Percentiles rank a stretch among this genome's conserved stretches.
These are phyloP conservation scores for Drosophila bipectinata DNA, from an alignment of 1,140 invertebrate genomes.

Conservation along the genomic window DNA sequence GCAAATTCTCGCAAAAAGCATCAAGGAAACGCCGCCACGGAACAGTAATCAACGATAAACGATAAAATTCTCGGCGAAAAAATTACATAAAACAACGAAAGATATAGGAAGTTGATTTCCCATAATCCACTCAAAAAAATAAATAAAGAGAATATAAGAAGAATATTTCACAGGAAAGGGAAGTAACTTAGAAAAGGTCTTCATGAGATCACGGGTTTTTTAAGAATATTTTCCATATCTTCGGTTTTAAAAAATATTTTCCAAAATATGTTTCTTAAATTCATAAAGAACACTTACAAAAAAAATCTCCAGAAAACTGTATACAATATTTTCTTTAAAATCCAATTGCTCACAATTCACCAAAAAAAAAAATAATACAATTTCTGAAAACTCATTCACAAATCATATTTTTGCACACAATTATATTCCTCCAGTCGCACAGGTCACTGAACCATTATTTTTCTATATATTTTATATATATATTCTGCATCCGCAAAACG, in stretches of 20 bases:
- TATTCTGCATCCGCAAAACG: constrained; percentile 1
- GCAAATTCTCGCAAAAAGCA: constrained; percentile 45
- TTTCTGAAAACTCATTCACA: background rate
- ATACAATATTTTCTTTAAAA: background rate
- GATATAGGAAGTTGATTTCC: constrained; percentile 44
- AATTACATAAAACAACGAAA: constrained; percentile 45
- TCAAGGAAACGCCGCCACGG: constrained; percentile 44
- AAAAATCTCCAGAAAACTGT: background rate
- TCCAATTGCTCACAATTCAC: background rate
- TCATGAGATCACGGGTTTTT: too few relatives aligned
- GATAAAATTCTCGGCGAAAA: constrained; percentile 36
- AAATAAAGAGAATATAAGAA: background rate
- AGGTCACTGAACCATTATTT: constrained; percentile 22
- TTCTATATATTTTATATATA: constrained; percentile 7
- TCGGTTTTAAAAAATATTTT: too few relatives aligned
- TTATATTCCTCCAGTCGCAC: constrained; percentile 23
- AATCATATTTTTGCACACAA: constrained; percentile 17
- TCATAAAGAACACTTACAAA: background rate
- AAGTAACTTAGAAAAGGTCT: too few relatives aligned
- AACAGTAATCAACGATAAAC: constrained; percentile 47
- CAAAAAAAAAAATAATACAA: background rate
- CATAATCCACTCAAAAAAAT: constrained; percentile 8
- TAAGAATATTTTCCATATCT: too few relatives aligned
- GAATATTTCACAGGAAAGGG: background rate
- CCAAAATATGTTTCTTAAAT: too few relatives aligned